A percentile compares a stretch with the other conserved stretches of the same genome.
phyloP scores from a whole-genome alignment of 1,140 invertebrate species.

The Formica selysi region DNA sequence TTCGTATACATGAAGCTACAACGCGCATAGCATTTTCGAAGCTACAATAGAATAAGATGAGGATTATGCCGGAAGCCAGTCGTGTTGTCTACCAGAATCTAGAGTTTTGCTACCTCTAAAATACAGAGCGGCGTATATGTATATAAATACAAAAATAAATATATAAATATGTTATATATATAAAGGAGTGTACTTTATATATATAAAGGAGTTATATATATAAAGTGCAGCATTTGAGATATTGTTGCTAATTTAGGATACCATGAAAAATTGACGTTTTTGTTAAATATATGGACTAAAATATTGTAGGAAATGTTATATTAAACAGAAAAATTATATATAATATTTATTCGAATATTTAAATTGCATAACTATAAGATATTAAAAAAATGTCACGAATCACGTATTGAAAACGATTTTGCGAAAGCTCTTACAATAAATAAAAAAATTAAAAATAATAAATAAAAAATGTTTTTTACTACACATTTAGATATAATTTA shows the following conservation, averaged over 20 bases:
- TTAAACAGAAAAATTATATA: neutral
- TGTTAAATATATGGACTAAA: neutral
- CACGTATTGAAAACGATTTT: neutral
- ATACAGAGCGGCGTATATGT: neutral
- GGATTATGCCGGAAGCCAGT: neutral
- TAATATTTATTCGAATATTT: slow-evolving; percentile 18
- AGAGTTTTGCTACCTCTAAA: slow-evolving; percentile 2
- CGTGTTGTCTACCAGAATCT: neutral
- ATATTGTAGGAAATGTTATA: neutral
- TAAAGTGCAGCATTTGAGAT: too few species aligned
- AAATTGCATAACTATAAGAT: neutral
- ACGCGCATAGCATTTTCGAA: neutral
- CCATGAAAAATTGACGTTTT: neutral
- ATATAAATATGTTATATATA: too few species aligned
- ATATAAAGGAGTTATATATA: too few species aligned
- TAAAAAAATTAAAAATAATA: neutral
- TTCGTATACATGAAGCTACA: neutral
- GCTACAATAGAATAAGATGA: slow-evolving; percentile 19
- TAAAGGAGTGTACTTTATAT: too few species aligned
- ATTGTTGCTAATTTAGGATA: too few species aligned
- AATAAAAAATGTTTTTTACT: neutral
- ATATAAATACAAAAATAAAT: too few species aligned
- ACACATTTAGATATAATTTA: neutral
- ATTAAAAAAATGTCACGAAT: neutral
- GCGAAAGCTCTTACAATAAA: neutral